Conservation (phyloP, 2,113 vertebrate genomes). For the Oreamnos americanus region DNA sequence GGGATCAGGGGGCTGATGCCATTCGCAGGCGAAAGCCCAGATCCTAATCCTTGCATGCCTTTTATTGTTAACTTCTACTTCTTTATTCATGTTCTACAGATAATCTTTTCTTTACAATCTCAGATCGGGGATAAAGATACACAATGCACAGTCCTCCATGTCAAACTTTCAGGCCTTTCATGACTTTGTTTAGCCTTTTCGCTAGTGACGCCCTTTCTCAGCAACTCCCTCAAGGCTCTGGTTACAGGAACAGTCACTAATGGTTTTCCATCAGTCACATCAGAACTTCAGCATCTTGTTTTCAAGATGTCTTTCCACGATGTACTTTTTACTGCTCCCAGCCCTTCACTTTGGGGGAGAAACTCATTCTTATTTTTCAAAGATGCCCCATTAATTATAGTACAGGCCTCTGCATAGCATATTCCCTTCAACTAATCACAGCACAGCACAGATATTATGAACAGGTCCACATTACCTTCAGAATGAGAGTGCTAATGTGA, state of each 20-base stretch:
- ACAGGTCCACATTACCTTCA: not conserved
- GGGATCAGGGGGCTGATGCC: not conserved
- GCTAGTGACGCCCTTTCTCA: not conserved
- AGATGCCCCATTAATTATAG: not conserved
- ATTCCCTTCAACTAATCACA: not conserved
- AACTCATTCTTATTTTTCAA: not conserved
- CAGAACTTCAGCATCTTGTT: not conserved
- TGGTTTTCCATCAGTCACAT: not conserved
- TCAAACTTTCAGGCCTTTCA: not conserved
- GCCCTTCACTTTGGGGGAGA: accelerated
- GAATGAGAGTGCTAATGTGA: not conserved
- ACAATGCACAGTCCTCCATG: not conserved
- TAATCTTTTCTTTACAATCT: not conserved
- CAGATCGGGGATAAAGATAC: not conserved
- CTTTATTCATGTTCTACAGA: not conserved
- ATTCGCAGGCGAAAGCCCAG: not conserved
- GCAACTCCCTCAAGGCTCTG: not conserved
- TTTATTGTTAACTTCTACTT: not conserved
- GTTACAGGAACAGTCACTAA: not conserved
- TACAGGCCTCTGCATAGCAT: not conserved
- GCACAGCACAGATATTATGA: not conserved
- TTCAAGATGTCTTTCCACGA: not conserved
- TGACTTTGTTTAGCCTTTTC: not conserved
- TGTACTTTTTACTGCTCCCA: not conserved
- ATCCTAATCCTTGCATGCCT: not conserved